Conservation (phyloP, 92 coral and sea anemone genomes). For the Hydrozoanthus gracilis region DNA sequence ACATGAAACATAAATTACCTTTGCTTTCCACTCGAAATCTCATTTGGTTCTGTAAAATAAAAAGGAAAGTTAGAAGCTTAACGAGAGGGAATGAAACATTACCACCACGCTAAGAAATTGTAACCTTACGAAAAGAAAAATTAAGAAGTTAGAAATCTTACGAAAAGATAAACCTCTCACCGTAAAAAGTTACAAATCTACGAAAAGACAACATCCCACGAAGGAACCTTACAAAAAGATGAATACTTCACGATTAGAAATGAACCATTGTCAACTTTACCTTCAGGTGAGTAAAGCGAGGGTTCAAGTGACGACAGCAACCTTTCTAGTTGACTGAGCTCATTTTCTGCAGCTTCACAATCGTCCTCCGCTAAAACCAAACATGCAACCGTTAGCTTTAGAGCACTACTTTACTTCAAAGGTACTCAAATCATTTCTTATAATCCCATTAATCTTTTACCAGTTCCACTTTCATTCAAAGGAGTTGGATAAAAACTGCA, state of each 20-base stretch:
- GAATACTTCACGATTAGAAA: too few species aligned
- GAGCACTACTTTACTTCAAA: neutral
- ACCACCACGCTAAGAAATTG: too few species aligned
- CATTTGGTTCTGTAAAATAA: slow-evolving; percentile 28
- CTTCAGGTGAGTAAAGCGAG: slow-evolving; percentile 33
- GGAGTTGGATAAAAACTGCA: too few species aligned
- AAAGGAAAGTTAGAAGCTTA: neutral
- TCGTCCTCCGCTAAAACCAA: slow-evolving; percentile 51
- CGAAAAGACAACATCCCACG: too few species aligned
- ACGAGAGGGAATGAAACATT: neutral
- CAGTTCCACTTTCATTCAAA: neutral
- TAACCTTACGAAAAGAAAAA: too few species aligned
- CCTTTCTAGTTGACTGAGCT: slow-evolving; percentile 80
- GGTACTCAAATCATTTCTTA: neutral
- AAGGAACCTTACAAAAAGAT: too few species aligned
- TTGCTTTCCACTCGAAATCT: slow-evolving; percentile 39
- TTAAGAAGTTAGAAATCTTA: too few species aligned
- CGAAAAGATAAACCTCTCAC: too few species aligned
- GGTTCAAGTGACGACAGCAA: slow-evolving; percentile 64
- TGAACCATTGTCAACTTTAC: neutral
- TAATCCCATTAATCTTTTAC: neutral
- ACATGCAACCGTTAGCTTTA: neutral
- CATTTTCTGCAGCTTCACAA: slow-evolving; percentile 74
- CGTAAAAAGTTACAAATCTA: too few species aligned
- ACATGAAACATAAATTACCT: neutral